Base-by-base conservation (phyloP, 64 coral and sea anemone species). In the Montipora capricornis region DNA sequence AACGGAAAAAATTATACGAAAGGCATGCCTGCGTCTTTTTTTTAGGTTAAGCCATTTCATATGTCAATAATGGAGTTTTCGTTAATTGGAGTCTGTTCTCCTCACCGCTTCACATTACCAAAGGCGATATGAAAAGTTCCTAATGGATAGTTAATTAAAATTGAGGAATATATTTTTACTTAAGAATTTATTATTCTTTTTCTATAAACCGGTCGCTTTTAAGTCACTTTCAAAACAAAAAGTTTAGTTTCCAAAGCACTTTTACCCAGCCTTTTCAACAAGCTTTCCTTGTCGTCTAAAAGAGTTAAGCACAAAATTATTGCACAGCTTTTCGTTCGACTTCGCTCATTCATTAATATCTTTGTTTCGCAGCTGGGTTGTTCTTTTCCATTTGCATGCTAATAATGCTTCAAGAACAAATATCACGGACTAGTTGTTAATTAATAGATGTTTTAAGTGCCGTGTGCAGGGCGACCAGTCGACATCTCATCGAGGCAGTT, bases 121-220 rank as follows among this genome's bases (percentile, higher is more conserved):
- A 86, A 68, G 82, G 82, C 82, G 47, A 86, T 86, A 64, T 68
- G 82, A 64, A 86, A 86, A 68, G 47, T 86, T 69, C 15, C 45
- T 86, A 86, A 86, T 86, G 82, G 82, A 69, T 50, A 86, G 64
- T 86, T 86, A 86, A 86, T 86, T 86, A 86, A 86, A 86, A 86
- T 3, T 47, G 62, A 11, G 64, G 82, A 86, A 86, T 73, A 73
- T 86, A 86, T 67, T 86, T 71, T 70, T 19, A 20, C 20, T 86
- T 50, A 49, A 70, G 71, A 86, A n/a, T 86, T 20, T 46, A 69
- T 71, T 86, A 51, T 16, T 17, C 46, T 51, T 86, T 50, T 2
- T 71, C 3, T 8, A 24, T 71, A 46, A 86, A 22, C 13, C 44
- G 26, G 44, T 44, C 15, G 10, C 6, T 70, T 86, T 86, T 86